Conservation (phyloP, 2,888 invertebrate species). For the Eledona agricola region DNA sequence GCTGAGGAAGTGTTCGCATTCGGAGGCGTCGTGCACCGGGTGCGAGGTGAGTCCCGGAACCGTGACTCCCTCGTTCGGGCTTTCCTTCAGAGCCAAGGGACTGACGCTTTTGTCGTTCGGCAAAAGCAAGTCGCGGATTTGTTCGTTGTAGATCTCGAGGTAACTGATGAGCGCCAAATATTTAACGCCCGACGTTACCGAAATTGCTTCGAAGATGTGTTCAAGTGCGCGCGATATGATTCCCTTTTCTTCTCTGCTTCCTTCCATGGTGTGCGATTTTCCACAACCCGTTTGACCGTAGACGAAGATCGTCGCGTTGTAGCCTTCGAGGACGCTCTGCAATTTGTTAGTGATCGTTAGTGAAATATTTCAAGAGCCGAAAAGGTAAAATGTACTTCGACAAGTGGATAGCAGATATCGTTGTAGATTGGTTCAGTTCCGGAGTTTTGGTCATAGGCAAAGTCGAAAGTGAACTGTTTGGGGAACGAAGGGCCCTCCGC, state of each 20-base stretch:
- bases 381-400: conserved; percentile 69
- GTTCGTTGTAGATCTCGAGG: conserved; percentile 87
- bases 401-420: conserved; percentile 83
- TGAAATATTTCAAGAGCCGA: background rate
- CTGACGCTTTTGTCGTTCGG: conserved; percentile 52
- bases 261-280: conserved; percentile 92
- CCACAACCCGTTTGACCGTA: conserved; percentile 95
- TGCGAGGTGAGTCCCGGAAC: conserved; percentile 73
- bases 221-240: conserved; percentile 85
- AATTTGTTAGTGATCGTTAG: conserved; percentile 37
- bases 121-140: conserved; percentile 65
- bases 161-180: conserved; percentile 82
- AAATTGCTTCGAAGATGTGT: conserved; percentile 87
- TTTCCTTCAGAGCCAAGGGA: conserved; percentile 64
- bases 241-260: conserved; percentile 65
- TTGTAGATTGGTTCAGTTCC: conserved; percentile 88
- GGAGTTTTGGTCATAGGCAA: conserved; percentile 78
- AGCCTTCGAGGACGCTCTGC: conserved; percentile 84
- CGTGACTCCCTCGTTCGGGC: conserved; percentile 65
- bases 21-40: conserved; percentile 78
- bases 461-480: conserved; percentile 84
- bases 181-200: conserved; percentile 75
- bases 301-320: conserved; percentile 92
- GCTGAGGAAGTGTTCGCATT: conserved; percentile 79
- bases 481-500: conserved; percentile 68